Evolutionary conservation across 2,888 invertebrate species (phyloP).

Genomic region (Polydrusus tereticollis): DNA sequence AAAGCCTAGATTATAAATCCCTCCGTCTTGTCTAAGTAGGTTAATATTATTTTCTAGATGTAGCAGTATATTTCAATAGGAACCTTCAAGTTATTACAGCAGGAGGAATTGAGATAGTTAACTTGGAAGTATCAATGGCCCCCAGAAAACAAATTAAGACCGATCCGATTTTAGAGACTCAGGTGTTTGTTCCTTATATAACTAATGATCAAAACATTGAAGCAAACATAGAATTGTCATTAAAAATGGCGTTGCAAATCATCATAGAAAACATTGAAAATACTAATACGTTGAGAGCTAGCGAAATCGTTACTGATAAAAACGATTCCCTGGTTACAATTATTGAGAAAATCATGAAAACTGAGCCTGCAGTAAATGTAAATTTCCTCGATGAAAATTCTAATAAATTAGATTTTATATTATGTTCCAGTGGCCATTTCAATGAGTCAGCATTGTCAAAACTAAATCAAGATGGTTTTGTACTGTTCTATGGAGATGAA

Average conservation of each 20-base stretch:
- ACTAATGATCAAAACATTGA: conserved; percentile 50
- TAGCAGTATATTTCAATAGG: conserved; percentile 64
- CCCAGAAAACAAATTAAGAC: conserved; percentile 67
- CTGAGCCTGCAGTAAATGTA: conserved; percentile 28
- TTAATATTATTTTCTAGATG: conserved; percentile 56
- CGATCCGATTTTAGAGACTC: conserved; percentile 71
- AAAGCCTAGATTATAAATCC: too few relatives aligned
- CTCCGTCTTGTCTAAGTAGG: neutral
- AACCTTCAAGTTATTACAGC: conserved; percentile 66
- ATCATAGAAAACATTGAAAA: conserved; percentile 47
- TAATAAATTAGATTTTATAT: conserved; percentile 38
- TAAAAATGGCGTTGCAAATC: conserved; percentile 49
- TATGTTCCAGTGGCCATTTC: conserved; percentile 17
- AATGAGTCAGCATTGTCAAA: neutral
- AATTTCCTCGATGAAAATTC: conserved; percentile 5
- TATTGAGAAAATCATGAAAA: conserved; percentile 34
- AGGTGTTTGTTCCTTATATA: conserved; percentile 70
- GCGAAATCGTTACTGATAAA: conserved; percentile 22
- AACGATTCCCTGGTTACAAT: conserved; percentile 14
- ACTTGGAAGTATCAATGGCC: conserved; percentile 72
- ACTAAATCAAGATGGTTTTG: conserved; percentile 45
- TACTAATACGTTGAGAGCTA: conserved; percentile 16
- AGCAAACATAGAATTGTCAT: conserved; percentile 34
- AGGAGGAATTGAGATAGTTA: conserved; percentile 73
- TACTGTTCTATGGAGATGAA: conserved; percentile 44